Percentiles rank a stretch among this genome's conserved stretches.
Conservation (phyloP, 2,797 vertebrate species). For the Cirrhinus mrigala region DNA sequence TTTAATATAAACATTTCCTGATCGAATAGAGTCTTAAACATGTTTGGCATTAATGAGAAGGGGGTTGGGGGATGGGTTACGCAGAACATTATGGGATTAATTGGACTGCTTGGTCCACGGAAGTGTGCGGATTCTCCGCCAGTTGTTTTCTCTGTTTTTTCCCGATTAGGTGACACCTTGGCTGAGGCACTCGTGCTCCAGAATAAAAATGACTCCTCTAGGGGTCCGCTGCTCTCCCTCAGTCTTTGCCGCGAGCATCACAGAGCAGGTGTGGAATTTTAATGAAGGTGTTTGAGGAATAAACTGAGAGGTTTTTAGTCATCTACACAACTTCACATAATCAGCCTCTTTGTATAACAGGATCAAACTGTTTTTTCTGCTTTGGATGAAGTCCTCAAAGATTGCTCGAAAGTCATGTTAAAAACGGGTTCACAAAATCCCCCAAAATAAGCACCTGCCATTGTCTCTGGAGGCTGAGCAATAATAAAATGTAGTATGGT, state of each 20-base stretch:
- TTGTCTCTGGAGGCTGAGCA: conserved; percentile 19
- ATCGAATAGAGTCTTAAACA: conserved; percentile 20
- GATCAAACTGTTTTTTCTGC: conserved; percentile 35
- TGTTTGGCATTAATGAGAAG: conserved; percentile 38
- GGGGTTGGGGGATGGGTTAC: not conserved
- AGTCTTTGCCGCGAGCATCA: conserved; percentile 67
- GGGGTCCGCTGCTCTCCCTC: conserved; percentile 62
- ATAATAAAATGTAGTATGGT: not conserved
- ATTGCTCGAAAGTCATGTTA: not conserved
- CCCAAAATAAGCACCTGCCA: not conserved
- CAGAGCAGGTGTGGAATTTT: conserved; percentile 68
- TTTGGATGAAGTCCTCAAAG: conserved; percentile 16
- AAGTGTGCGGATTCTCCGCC: conserved; percentile 48
- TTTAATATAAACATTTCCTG: not conserved
- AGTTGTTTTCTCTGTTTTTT: conserved; percentile 62
- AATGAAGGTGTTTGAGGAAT: conserved; percentile 65
- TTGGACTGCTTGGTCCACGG: conserved; percentile 46
- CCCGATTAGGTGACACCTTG: conserved; percentile 65
- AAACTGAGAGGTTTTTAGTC: conserved; percentile 54
- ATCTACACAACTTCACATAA: conserved; percentile 47
- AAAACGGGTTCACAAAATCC: not conserved
- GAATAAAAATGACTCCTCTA: conserved; percentile 67
- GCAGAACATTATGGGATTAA: conserved; percentile 54
- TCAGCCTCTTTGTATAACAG: conserved; percentile 50
- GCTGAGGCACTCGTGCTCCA: conserved; percentile 62